Conservation (phyloP, 1,140 invertebrate species). For the Trinorchestia longiramus region DNA sequence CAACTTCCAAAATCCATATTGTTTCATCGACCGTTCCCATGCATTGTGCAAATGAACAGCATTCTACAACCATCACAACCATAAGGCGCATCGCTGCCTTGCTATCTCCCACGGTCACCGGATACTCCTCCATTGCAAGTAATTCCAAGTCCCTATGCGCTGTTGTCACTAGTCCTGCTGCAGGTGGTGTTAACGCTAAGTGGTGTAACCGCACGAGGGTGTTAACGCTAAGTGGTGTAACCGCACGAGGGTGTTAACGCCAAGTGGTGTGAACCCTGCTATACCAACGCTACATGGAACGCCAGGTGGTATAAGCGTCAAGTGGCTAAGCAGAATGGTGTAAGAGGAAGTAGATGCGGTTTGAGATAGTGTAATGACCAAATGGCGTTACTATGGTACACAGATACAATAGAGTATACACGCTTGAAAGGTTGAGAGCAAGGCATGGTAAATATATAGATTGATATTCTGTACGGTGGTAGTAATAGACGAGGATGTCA, state of each 20-base stretch:
- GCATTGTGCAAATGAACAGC: not conserved
- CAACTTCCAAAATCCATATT: not conserved
- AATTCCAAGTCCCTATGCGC: not conserved
- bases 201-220: not conserved
- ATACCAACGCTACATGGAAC: not conserved
- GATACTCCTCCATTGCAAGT: not conserved
- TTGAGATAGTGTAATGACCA: no score
- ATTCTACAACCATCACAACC: not conserved
- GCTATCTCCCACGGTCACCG: not conserved
- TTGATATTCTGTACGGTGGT: no score
- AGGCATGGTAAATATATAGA: no score
- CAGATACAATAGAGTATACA: no score
- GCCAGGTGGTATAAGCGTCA: not conserved
- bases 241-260: not conserved
- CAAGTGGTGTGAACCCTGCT: not conserved
- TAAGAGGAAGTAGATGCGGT: no score
- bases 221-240: not conserved
- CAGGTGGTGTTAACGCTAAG: not conserved
- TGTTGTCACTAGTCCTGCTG: not conserved
- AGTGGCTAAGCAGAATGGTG: not conserved
- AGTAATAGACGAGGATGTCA: no score
- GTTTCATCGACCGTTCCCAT: conserved; percentile 6
- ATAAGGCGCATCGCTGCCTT: not conserved
- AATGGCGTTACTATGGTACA: no score
- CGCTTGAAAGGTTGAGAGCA: no score